Evolutionary conservation across 2,888 invertebrate species (phyloP).

Genomic region (Polylopha cassiicola): DNA sequence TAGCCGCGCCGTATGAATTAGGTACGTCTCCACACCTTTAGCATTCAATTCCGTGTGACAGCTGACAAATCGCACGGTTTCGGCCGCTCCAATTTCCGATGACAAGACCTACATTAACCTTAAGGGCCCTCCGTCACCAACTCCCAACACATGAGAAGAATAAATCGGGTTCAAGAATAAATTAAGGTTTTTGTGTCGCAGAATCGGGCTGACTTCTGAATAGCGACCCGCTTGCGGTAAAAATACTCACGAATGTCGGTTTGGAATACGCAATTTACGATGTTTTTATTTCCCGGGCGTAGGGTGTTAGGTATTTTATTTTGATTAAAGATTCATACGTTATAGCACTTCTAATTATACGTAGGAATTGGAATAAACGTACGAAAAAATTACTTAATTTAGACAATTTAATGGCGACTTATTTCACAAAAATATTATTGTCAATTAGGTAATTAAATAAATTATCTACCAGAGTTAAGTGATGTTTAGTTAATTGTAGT

Average conservation of each 20-base stretch:
- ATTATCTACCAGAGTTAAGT: no score
- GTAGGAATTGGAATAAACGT: no score
- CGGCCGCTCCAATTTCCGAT: constrained; percentile 65
- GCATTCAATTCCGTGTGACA: constrained; percentile 60
- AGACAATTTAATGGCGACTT: no score
- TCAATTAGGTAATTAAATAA: no score
- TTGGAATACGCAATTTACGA: constrained; percentile 22
- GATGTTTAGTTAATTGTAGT: no score
- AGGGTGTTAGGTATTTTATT: constrained; percentile 8
- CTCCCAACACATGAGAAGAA: constrained; percentile 58
- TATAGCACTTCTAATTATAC: background rate
- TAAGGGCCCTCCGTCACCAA: constrained; percentile 67
- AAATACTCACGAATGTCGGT: constrained; percentile 17
- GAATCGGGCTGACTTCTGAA: constrained; percentile 53
- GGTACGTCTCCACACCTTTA: constrained; percentile 40
- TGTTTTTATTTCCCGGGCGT: constrained; percentile 17
- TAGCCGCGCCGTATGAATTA: constrained; percentile 29
- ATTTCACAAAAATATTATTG: no score
- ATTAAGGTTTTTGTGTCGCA: constrained; percentile 69
- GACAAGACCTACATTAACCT: constrained; percentile 72
- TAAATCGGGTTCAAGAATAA: constrained; percentile 72
- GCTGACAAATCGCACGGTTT: constrained; percentile 64
- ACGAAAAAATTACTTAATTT: no score
- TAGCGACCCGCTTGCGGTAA: constrained; percentile 30
- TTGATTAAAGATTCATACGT: constrained; percentile 8